Conservation (phyloP, 2,888 invertebrate genomes). For the Syrphus vitripennis region DNA sequence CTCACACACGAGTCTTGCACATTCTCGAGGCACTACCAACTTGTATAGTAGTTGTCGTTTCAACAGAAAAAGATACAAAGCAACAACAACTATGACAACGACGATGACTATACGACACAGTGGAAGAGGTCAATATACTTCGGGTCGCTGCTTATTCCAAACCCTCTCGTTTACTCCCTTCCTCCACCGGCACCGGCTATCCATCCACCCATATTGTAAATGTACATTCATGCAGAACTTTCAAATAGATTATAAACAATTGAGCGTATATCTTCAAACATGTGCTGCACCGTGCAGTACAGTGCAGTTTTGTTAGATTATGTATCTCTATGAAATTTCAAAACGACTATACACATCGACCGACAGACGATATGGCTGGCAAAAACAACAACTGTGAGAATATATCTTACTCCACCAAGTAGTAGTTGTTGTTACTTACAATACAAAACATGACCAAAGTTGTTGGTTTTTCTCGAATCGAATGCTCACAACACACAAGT, state of each 20-base stretch:
- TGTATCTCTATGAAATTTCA: conserved; percentile 42
- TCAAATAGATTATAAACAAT: conserved; percentile 68
- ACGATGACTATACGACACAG: background rate
- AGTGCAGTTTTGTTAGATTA: conserved; percentile 34
- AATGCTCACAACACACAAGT: background rate
- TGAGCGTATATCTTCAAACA: conserved; percentile 23
- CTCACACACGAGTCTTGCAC: conserved; percentile 48
- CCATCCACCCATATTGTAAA: background rate
- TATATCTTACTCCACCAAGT: background rate
- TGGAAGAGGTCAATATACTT: conserved; percentile 64
- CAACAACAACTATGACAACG: conserved; percentile 18
- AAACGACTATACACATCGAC: background rate
- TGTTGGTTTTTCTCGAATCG: background rate
- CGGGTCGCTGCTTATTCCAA: conserved; percentile 58
- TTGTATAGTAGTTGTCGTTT: background rate
- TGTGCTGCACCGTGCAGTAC: conserved; percentile 13
- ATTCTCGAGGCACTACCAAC: conserved; percentile 40
- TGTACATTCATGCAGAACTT: conserved; percentile 49
- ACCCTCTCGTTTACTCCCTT: background rate
- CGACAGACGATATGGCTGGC: background rate
- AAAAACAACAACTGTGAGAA: background rate
- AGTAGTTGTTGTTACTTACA: conserved; percentile 22
- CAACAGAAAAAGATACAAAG: conserved; percentile 25
- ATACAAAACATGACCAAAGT: conserved; percentile 21
- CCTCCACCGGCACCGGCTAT: background rate